Base-by-base conservation (phyloP, 2,888 invertebrate species). In the Slavum lentiscoides region DNA sequence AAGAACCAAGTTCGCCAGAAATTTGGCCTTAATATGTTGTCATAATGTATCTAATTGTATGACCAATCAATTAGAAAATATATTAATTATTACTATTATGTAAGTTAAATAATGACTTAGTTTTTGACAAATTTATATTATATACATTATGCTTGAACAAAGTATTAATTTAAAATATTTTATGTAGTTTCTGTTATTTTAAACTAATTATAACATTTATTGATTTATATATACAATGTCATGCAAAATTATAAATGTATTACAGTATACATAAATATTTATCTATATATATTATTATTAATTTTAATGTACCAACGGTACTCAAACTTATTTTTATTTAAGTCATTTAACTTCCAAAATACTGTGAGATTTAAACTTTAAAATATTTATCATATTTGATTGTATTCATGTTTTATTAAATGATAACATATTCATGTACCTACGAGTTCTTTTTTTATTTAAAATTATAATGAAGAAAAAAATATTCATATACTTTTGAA, bases 1-100 rank as follows among this genome's bases (percentile, higher is more conserved):
- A 80, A 64, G 70, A 80, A 72, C 75, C 75, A 30, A 76, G 67
- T 76, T 76, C 75, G 7, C 67, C 75, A 43, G 75, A 76, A 68
- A 68, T 76, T 76, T 76, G 75, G 75, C 75, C 75, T 15, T 76
- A 59, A 75, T 67, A 2, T 67, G 7, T 43, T 30, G 49, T 49
- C 43, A 9, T 49, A 2, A 17, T 49, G 8, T 15, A 49, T 67
- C 17, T 58, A 17, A 74, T 66, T 67, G 3, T 75, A 67, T 58
- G 15, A 59, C 58, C 64, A 37, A 39, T 58, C 58, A 6, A n/a
- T 73, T 73, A 61, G 6, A 58, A 66, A 30, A 30, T 30, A 58
- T 75, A 66, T 58, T 75, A 37, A 73, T 5, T 58, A 53, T 64
- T 19, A 55, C 15, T 49, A 49, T 49, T 55, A 55, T 4, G 6